These are phyloP conservation scores for Zonotrichia albicollis DNA, from an alignment of 2,797 vertebrate genomes.

Conservation along the genomic window DNA sequence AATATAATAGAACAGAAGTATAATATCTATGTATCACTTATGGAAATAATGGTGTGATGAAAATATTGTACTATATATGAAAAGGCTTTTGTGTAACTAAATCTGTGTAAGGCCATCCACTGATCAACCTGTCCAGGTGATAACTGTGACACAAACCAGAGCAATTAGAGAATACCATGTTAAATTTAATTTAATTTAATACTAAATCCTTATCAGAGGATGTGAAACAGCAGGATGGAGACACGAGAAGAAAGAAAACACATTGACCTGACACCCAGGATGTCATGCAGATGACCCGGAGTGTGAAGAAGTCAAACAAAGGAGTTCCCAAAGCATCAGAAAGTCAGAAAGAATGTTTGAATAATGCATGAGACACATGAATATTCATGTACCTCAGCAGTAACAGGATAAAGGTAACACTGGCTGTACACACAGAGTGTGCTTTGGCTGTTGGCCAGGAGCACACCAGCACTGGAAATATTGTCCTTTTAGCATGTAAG, in stretches of 20 bases:
- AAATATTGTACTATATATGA: background rate
- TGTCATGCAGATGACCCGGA: background rate
- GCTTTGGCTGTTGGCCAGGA: background rate
- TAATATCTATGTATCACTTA: background rate
- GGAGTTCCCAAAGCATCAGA: background rate
- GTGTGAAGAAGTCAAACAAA: background rate
- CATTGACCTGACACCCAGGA: background rate
- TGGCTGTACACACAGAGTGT: background rate
- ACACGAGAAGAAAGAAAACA: background rate
- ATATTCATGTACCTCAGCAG: background rate
- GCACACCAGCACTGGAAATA: background rate
- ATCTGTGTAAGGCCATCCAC: background rate
- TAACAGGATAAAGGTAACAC: background rate
- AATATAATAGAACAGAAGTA: background rate
- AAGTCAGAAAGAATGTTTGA: background rate
- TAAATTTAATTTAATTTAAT: background rate
- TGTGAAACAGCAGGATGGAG: background rate
- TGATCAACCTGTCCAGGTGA: background rate
- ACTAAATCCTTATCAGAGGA: background rate
- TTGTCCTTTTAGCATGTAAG: background rate
- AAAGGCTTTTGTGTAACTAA: background rate
- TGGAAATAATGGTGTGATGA: background rate
- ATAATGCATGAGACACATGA: background rate
- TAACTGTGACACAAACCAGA: background rate
- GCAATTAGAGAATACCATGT: background rate